Percentiles rank a stretch among this genome's conserved stretches.
phyloP scores from a whole-genome alignment of 2,888 invertebrate genomes.

The Rugalucina vietnamica region DNA sequence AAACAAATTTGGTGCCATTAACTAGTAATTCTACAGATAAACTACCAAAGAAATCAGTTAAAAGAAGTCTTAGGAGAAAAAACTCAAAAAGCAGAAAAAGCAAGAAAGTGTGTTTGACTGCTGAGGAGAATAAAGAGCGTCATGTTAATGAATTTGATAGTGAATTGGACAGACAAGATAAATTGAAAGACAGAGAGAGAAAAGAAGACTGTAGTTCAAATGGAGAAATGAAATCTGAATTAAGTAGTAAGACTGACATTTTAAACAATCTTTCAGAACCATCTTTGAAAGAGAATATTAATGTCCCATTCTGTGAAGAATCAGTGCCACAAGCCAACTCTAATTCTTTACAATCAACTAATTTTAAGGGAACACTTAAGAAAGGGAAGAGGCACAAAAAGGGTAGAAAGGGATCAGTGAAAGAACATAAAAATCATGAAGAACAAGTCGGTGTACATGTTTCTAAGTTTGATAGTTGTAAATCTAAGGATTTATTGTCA shows the following conservation, averaged over 20 bases:
- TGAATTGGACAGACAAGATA: too few species aligned
- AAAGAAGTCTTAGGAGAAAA: background rate
- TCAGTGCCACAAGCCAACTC: too few species aligned
- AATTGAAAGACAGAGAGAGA: too few species aligned
- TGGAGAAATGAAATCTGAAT: background rate
- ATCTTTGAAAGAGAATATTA: background rate
- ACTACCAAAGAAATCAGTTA: background rate
- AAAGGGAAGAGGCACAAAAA: background rate
- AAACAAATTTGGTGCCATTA: background rate
- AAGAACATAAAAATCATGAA: background rate
- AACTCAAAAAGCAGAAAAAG: background rate
- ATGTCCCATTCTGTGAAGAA: background rate
- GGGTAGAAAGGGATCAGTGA: background rate
- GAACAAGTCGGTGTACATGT: too few species aligned
- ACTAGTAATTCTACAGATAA: background rate
- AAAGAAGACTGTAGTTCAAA: too few species aligned
- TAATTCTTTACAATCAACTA: too few species aligned
- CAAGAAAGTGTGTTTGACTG: background rate
- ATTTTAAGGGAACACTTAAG: background rate
- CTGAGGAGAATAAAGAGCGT: background rate
- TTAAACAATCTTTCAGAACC: background rate
- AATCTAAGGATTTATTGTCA: too few species aligned
- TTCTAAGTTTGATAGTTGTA: too few species aligned
- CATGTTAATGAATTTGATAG: too few species aligned
- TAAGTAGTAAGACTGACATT: background rate